Evolutionary conservation across 2,113 vertebrate genomes (phyloP).

Genomic region (Rhea americana): DNA sequence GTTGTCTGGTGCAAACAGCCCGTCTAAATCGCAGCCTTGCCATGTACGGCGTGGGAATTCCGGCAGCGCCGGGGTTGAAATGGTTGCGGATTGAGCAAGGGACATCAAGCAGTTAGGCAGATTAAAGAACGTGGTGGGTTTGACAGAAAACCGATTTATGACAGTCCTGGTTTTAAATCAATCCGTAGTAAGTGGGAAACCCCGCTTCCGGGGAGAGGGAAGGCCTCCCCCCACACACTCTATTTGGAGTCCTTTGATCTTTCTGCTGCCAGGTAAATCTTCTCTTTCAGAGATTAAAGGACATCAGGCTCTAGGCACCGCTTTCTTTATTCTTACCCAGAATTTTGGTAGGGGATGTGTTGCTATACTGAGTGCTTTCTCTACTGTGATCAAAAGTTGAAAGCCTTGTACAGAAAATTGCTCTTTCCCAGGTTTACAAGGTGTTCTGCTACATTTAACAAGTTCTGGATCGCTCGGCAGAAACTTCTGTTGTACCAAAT

Average conservation of each 20-base stretch:
- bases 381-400: not conserved
- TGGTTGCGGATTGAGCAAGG: not conserved
- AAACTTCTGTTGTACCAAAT: not conserved
- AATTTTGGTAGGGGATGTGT: not conserved
- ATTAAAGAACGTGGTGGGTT: not conserved
- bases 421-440: not conserved
- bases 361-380: not conserved
- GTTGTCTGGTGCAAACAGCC: not conserved
- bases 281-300: not conserved
- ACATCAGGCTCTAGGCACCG: not conserved
- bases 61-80: not conserved
- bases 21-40: not conserved
- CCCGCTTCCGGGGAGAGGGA: too few relatives aligned
- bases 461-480: slow-evolving; percentile 4
- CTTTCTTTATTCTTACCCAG: not conserved
- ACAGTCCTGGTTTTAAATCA: not conserved
- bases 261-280: not conserved
- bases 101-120: not conserved
- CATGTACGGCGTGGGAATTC: not conserved
- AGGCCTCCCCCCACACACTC: too few relatives aligned
- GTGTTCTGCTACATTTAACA: not conserved
- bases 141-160: rapidly evolving
- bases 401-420: not conserved
- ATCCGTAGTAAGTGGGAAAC: not conserved
- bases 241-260: not conserved